These are phyloP conservation scores for Cnemophilus loriae DNA, from an alignment of 2,113 vertebrate genomes.

Conservation along the genomic window DNA sequence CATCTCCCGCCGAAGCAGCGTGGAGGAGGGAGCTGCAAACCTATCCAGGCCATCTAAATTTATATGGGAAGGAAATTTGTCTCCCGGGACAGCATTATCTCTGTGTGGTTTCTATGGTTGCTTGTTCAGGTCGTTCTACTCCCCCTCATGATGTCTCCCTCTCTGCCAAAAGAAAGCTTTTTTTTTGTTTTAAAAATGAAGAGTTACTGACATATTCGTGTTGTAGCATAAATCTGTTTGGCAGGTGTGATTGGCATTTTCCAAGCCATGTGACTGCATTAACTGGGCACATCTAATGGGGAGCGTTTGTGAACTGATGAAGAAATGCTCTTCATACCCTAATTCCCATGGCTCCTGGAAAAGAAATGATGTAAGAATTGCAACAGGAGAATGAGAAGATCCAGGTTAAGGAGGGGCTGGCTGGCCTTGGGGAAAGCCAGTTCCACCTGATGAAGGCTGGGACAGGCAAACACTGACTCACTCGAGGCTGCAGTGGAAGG, in stretches of 20 bases:
- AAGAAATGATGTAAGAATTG: neutral
- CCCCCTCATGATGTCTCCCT: neutral
- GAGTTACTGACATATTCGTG: neutral
- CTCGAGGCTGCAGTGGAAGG: neutral
- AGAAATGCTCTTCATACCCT: neutral
- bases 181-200: neutral
- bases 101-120: neutral
- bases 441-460: neutral
- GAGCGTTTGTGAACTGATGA: neutral
- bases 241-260: neutral
- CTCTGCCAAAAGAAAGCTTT: neutral
- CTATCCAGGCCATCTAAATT: neutral
- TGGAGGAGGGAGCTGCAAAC: neutral
- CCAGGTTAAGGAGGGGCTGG: accelerated
- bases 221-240: neutral
- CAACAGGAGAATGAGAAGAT: neutral
- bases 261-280: neutral
- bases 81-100: neutral
- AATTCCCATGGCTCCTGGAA: accelerated
- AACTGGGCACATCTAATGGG: neutral
- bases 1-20: neutral
- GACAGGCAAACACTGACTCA: neutral
- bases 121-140: neutral
- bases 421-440: neutral
- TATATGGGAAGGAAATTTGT: neutral